Evolutionary conservation across 2,797 vertebrate genomes (phyloP), one percentile per base, ranked within the genome.

Genomic region (Adrianichthys oophorus): DNA sequence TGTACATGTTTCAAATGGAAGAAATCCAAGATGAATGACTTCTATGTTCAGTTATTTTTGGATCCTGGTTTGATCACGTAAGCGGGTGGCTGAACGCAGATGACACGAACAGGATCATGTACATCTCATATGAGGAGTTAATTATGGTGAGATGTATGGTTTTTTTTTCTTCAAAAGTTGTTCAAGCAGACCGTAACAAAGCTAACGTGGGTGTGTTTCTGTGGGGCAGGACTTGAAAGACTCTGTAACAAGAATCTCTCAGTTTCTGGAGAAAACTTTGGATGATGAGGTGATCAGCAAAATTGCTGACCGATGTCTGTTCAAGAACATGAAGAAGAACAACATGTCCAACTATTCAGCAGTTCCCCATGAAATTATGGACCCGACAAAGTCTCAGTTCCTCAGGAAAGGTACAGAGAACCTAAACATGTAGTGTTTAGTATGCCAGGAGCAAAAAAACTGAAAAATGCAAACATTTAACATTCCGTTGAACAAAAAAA

Each of bases 1-100:
- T 2, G 10, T 4, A n/a, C 32, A 52, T n/a, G 32, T 23, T 6
- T 23, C 24, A 4, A n/a, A 23, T 29, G 41, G 26, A 0, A 7
- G 40, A 13, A 29, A 13, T 43, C 42, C 15, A 5, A 19, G 16
- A 13, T 1, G 17, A 29, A 41, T 32, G 7, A 59, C 17, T 19
- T 5, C 41, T 26, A 12, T 17, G 13, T 51, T 62, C 37, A 93
- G 92, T 91, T 7, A 60, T 82, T 13, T 91, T 86, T 69, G 90
- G 90, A 7, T 91, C 92, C 1, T 93, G 92, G 92, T 93, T 93
- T 53, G 87, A 93, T 49, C 92, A 93, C 14, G 76, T 93, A 1
- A 91, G 90, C 50, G 62, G 88, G 41, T 93, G 92, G 92, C 82
- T 91, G 52, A 72, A 57, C 1, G 81, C 73, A 51, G 70, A 77